Evolutionary conservation across 2,888 invertebrate genomes (phyloP).

Genomic region (Allophyes oxyacanthae): DNA sequence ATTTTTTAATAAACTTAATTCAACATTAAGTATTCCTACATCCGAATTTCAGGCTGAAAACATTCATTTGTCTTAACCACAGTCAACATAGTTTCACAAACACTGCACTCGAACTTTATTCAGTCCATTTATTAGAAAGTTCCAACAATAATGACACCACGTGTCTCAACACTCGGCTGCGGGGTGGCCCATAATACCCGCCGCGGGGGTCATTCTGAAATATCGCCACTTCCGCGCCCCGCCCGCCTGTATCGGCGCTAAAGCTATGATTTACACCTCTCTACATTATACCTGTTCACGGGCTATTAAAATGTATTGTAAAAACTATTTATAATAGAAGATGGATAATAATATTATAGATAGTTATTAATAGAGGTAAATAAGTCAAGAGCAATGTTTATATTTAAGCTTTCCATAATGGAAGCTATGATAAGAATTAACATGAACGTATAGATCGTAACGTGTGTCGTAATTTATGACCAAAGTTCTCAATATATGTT

Average conservation of each 20-base stretch:
- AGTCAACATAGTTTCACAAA: neutral
- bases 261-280: constrained; percentile 50
- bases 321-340: constrained; percentile 29
- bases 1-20: no score
- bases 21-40: no score
- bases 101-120: neutral
- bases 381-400: no score
- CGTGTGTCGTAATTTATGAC: no score
- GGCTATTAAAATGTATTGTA: constrained; percentile 33
- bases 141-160: constrained; percentile 16
- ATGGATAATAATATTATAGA: no score
- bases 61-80: no score
- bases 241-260: constrained; percentile 50
- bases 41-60: no score
- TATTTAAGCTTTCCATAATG: no score
- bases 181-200: constrained; percentile 24
- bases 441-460: no score
- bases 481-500: no score
- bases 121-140: constrained; percentile 4
- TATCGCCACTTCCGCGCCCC: constrained; percentile 44
- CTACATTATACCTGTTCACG: constrained; percentile 44
- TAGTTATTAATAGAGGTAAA: no score
- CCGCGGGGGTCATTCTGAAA: constrained; percentile 51
- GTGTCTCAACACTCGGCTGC: constrained; percentile 26
- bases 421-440: no score